A percentile compares a stretch with the other conserved stretches of the same genome.
phyloP scores from a whole-genome alignment of 2,797 vertebrate genomes.

The Lithobates sylvaticus region DNA sequence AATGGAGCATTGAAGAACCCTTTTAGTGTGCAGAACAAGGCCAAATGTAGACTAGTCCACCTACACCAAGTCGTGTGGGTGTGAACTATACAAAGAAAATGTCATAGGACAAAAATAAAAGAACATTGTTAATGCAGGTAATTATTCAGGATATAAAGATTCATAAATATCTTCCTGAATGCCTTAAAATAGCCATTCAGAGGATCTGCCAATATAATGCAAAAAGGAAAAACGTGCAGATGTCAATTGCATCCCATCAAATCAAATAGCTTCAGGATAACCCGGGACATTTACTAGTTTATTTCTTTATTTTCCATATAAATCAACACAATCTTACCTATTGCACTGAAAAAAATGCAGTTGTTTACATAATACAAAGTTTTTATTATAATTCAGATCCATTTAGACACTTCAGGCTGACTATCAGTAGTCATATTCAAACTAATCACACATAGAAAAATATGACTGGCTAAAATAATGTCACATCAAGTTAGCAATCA shows the following conservation, averaged over 20 bases:
- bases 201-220: not conserved
- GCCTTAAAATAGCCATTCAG: not conserved
- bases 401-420: constrained; percentile 17
- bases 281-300: not conserved
- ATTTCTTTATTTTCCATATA: not conserved
- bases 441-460: constrained; percentile 67
- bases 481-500: constrained; percentile 21
- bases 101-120: not conserved
- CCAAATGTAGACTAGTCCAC: not conserved
- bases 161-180: not conserved
- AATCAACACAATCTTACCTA: not conserved
- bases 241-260: too few species aligned
- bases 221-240: not conserved
- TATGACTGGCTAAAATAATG: constrained; percentile 53
- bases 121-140: not conserved
- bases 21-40: not conserved
- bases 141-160: not conserved
- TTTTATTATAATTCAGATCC: not conserved
- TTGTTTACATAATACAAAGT: not conserved
- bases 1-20: not conserved
- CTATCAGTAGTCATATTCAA: constrained; percentile 65
- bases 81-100: not conserved
- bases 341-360: too few species aligned
- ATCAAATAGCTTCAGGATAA: not conserved
- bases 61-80: not conserved